These are phyloP conservation scores for Ips nitidus DNA, from an alignment of 1,140 invertebrate species.

Conservation along the genomic window DNA sequence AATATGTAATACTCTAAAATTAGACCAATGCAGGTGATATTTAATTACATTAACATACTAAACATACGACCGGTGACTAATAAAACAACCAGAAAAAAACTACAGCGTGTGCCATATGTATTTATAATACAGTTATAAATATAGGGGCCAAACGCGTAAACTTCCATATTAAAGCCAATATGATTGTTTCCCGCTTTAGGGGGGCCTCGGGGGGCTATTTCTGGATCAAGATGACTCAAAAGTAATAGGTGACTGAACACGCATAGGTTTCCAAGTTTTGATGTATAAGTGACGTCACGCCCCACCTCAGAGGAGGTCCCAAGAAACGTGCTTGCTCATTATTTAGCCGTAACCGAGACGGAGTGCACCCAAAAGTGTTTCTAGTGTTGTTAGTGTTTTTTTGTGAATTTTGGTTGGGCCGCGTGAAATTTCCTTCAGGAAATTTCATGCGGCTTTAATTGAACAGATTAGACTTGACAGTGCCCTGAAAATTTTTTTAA, in stretches of 20 bases:
- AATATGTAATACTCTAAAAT: too few relatives aligned
- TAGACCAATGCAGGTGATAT: too few relatives aligned
- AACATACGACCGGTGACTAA: too few relatives aligned
- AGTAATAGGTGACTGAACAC: conserved; percentile 29
- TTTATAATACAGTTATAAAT: too few relatives aligned
- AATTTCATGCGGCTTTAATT: conserved; percentile 38
- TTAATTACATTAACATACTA: too few relatives aligned
- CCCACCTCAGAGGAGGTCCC: conserved; percentile 23
- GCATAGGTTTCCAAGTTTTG: conserved; percentile 22
- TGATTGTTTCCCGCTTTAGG: neutral
- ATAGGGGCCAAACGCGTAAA: neutral
- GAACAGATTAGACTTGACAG: conserved; percentile 36
- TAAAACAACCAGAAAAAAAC: too few relatives aligned
- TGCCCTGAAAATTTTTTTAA: neutral
- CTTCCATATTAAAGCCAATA: conserved; percentile 18
- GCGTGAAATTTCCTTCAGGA: conserved; percentile 14
- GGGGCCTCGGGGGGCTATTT: conserved; percentile 17
- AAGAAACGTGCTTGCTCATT: too few relatives aligned
- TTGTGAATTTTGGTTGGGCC: too few relatives aligned
- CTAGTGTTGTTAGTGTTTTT: too few relatives aligned
- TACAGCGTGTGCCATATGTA: too few relatives aligned
- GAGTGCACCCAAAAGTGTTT: too few relatives aligned
- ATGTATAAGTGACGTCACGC: conserved; percentile 29
- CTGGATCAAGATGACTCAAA: conserved; percentile 15
- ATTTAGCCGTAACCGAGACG: too few relatives aligned